Percentiles rank a stretch among this genome's conserved stretches.
Evolutionary conservation across 1,140 invertebrate genomes (phyloP).

Genomic region (Procambarus clarkii): DNA sequence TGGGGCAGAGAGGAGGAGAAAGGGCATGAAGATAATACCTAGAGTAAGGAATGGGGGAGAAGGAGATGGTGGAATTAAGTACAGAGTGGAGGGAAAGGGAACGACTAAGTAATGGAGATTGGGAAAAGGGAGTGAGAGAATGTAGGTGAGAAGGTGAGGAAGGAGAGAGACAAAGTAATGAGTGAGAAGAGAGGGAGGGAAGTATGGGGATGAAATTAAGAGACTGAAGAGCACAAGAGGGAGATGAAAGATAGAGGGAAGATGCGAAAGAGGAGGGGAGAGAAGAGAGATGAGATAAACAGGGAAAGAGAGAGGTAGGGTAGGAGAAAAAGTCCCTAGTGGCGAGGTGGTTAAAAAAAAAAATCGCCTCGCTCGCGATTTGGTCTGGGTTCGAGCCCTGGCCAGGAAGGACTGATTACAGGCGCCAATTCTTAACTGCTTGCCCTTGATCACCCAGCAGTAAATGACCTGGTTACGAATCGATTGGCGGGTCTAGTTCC

Average conservation of each 20-base stretch:
- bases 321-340: too few species aligned
- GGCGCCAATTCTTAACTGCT: too few species aligned
- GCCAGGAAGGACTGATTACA: too few species aligned
- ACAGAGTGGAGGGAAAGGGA: background rate
- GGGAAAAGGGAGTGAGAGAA: background rate
- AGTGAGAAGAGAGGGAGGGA: background rate
- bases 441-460: too few species aligned
- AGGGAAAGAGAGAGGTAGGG: too few species aligned
- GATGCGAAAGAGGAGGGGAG: background rate
- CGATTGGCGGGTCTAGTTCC: too few species aligned
- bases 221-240: background rate
- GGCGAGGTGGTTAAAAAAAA: too few species aligned
- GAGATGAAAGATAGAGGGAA: background rate
- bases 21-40: background rate
- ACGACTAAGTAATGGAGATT: background rate
- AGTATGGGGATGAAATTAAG: background rate
- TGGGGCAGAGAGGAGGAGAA: too few species aligned
- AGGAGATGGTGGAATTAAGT: background rate
- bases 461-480: too few species aligned
- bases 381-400: too few species aligned
- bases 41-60: background rate
- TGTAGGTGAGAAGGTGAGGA: background rate
- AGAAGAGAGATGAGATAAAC: background rate
- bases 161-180: background rate
- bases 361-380: too few species aligned